A percentile compares a stretch with the other conserved stretches of the same genome.
phyloP scores from a whole-genome alignment of 2,888 invertebrate species.

The Lasioglossum morio region DNA sequence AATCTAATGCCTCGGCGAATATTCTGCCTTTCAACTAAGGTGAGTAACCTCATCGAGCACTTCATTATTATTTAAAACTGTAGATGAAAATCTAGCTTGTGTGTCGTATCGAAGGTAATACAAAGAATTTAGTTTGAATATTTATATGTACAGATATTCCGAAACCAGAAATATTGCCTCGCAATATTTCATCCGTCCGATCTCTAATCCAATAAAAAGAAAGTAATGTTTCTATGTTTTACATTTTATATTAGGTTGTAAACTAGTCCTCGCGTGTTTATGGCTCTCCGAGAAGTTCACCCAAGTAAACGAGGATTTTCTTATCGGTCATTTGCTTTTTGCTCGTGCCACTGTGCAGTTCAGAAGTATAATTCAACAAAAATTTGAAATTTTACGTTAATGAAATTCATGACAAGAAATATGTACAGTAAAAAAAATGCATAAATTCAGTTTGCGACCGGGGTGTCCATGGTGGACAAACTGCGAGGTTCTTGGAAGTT shows the following conservation, averaged over 20 bases:
- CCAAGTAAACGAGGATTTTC: not conserved
- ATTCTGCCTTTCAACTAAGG: not conserved
- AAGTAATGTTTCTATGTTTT: not conserved
- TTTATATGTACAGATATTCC: not conserved
- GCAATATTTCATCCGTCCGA: not conserved
- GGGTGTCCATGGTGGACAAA: not conserved
- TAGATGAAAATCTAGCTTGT: not conserved
- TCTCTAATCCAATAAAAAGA: not conserved
- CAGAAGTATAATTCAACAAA: not conserved
- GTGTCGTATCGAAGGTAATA: not conserved
- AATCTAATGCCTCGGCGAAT: not conserved
- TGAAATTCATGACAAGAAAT: not conserved
- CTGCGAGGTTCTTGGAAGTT: not conserved
- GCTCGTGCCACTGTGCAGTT: not conserved
- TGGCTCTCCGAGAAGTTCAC: not conserved
- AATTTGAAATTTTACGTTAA: not conserved
- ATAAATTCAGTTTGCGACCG: not conserved
- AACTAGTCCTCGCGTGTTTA: not conserved
- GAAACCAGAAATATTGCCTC: too few relatives aligned
- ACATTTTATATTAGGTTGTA: not conserved
- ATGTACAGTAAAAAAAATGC: not conserved
- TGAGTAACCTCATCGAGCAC: not conserved
- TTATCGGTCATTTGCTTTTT: not conserved
- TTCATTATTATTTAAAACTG: not conserved
- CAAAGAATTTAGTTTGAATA: not conserved